These are phyloP conservation scores for Exephanes ischioxanthus DNA, from an alignment of 2,888 invertebrate genomes.

Conservation along the genomic window DNA sequence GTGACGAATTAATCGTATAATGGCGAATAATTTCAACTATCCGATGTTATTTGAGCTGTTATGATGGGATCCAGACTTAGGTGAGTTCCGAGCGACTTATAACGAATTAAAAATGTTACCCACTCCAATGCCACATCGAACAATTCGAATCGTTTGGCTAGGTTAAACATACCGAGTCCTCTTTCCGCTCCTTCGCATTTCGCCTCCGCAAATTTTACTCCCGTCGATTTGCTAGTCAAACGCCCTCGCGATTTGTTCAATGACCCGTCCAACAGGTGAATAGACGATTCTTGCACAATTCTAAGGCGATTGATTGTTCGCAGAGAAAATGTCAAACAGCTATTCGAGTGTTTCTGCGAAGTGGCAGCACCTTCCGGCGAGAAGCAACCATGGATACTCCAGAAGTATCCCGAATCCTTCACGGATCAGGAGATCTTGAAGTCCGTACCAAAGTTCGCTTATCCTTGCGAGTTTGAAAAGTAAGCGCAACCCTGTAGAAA, in stretches of 20 bases:
- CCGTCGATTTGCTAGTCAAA: neutral
- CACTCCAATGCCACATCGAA: neutral
- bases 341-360: constrained; percentile 94
- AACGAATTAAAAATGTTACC: constrained; percentile 10
- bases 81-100: constrained; percentile 76
- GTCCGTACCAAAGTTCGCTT: constrained; percentile 96
- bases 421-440: constrained; percentile 94
- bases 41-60: constrained; percentile 64
- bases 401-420: constrained; percentile 94
- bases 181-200: neutral
- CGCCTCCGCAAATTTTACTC: neutral
- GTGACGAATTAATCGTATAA: constrained; percentile 64
- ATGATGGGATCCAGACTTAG: constrained; percentile 86
- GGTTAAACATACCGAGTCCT: neutral
- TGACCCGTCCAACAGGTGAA: neutral
- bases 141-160: neutral
- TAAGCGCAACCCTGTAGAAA: constrained; percentile 84
- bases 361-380: constrained; percentile 89
- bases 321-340: constrained; percentile 92
- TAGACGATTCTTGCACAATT: neutral
- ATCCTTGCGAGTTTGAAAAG: constrained; percentile 93
- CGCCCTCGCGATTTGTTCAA: neutral
- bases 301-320: constrained; percentile 49
- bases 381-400: constrained; percentile 90
- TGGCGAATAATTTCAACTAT: constrained; percentile 53